Conservation (phyloP, 2,797 vertebrate species). For the Macropodus opercularis region DNA sequence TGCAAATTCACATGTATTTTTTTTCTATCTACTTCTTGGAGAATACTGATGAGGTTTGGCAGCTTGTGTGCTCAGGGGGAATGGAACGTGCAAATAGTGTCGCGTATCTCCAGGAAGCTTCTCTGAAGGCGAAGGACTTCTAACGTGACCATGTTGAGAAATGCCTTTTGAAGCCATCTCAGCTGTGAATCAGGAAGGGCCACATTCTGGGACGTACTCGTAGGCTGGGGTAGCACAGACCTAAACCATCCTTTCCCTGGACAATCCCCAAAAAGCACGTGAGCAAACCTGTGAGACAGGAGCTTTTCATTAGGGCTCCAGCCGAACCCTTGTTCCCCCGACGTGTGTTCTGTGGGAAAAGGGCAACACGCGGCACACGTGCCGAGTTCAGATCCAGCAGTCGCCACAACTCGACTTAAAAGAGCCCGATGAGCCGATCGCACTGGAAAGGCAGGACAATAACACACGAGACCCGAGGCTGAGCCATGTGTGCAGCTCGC, state of each 20-base stretch:
- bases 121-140: slow-evolving; percentile 38
- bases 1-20: neutral
- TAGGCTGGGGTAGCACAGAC: neutral
- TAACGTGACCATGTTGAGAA: slow-evolving; percentile 52
- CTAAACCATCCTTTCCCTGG: slow-evolving; percentile 4
- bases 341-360: slow-evolving; percentile 26
- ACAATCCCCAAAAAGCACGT: neutral
- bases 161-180: slow-evolving; percentile 67
- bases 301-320: neutral
- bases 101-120: slow-evolving; percentile 23
- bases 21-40: neutral
- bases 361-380: slow-evolving; percentile 15
- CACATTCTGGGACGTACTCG: neutral
- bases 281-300: slow-evolving; percentile 16
- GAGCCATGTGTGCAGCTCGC: slow-evolving; percentile 3
- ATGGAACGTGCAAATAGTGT: neutral
- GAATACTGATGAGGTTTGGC: slow-evolving; percentile 28
- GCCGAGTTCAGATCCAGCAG: slow-evolving; percentile 13
- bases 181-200: slow-evolving; percentile 32
- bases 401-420: slow-evolving; percentile 37
- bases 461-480: slow-evolving; percentile 16
- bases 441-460: slow-evolving; percentile 7
- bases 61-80: slow-evolving; percentile 15
- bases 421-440: slow-evolving; percentile 32
- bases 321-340: neutral